Evolutionary conservation across 2,888 invertebrate genomes (phyloP).

Genomic region (Phaonia tiefii): DNA sequence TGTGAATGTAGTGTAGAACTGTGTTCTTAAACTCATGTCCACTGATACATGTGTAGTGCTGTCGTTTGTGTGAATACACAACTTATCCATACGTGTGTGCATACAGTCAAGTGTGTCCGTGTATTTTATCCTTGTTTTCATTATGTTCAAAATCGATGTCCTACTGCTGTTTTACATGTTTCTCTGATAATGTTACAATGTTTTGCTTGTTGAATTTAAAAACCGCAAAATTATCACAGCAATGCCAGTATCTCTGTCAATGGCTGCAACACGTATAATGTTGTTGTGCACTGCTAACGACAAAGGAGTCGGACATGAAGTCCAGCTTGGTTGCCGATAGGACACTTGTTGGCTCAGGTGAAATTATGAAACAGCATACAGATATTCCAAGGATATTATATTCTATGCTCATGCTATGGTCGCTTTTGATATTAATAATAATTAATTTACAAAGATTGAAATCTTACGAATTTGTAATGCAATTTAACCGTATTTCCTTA

Average conservation of each 20-base stretch:
- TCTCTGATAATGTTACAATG: constrained; percentile 67
- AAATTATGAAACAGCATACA: constrained; percentile 40
- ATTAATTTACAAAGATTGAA: background rate
- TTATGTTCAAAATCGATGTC: constrained; percentile 66
- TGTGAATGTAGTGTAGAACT: constrained; percentile 12
- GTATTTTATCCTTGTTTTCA: constrained; percentile 64
- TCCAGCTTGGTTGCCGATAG: background rate
- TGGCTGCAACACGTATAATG: background rate
- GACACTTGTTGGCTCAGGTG: constrained; percentile 30
- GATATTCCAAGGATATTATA: constrained; percentile 4
- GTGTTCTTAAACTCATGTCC: constrained; percentile 20
- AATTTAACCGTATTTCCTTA: too few relatives aligned
- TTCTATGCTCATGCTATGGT: background rate
- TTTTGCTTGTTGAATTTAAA: constrained; percentile 64
- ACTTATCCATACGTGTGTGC: too few relatives aligned
- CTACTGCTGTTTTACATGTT: constrained; percentile 68
- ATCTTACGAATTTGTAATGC: too few relatives aligned
- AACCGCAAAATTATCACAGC: constrained; percentile 63
- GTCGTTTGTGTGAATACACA: constrained; percentile 13
- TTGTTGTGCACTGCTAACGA: background rate
- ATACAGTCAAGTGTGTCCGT: background rate
- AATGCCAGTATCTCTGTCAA: constrained; percentile 28
- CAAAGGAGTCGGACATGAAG: background rate
- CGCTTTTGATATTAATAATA: background rate
- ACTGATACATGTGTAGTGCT: constrained; percentile 41